A percentile compares a stretch with the other conserved stretches of the same genome.
These are phyloP conservation scores for Bubo bubo DNA, from an alignment of 2,113 vertebrate genomes.

Conservation along the genomic window DNA sequence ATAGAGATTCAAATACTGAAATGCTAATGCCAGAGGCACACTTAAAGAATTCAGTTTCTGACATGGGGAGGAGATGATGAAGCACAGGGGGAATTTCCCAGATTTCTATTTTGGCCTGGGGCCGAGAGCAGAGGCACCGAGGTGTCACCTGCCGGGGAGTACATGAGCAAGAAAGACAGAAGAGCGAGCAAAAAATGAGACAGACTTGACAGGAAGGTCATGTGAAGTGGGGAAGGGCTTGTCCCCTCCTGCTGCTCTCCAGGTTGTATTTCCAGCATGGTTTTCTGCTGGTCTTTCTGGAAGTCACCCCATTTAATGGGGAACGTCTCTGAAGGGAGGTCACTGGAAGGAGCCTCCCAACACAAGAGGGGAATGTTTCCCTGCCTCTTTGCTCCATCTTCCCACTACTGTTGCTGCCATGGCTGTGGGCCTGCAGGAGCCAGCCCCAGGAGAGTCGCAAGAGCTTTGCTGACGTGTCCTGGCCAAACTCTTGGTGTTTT, in stretches of 20 bases:
- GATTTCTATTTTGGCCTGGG: neutral
- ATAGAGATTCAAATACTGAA: neutral
- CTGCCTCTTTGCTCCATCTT: neutral
- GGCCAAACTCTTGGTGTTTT: neutral
- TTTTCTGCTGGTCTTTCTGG: neutral
- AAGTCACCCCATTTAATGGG: neutral
- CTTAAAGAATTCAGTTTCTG: neutral
- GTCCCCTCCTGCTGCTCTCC: neutral
- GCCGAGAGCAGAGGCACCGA: neutral
- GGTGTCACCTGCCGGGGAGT: neutral
- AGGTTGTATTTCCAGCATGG: neutral
- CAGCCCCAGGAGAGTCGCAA: neutral
- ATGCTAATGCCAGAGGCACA: neutral
- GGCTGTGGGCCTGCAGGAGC: neutral
- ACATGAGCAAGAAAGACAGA: neutral
- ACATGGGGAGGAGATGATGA: neutral
- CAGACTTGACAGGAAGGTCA: rapidly evolving
- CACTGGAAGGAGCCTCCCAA: neutral
- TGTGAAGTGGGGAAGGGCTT: neutral
- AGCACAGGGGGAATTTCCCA: neutral
- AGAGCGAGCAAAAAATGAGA: neutral
- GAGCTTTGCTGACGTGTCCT: neutral
- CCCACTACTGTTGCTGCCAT: neutral
- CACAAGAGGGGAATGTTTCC: neutral
- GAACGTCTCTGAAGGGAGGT: neutral